Base-by-base conservation (phyloP, 2,113 vertebrate genomes). In the Galemys pyrenaicus region DNA sequence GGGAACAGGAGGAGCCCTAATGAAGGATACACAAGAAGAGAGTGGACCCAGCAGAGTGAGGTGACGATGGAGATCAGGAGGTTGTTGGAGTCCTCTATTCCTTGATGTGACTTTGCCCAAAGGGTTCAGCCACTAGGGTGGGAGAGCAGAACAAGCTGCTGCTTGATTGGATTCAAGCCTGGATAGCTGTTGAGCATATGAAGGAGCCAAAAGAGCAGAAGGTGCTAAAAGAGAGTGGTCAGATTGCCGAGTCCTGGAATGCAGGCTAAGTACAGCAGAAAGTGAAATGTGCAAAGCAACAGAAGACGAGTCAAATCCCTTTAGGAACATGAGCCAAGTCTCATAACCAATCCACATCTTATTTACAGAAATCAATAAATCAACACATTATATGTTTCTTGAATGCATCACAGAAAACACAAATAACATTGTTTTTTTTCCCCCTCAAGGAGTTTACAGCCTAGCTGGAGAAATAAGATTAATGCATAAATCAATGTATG, bases 311-410 rank as follows among this genome's bases (percentile, higher is more conserved):
- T 81, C 7, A 24, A 85, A 79, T 77, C 77, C 67, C 35, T 56
- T 85, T 28, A 92, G 85, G 32, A 90, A n/a, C 30, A 32, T n/a
- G 39, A 67, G 60, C 71, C 78, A 80, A 87, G 67, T 85, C 60
- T 93, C 80, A 60, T 5, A 74, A 39, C 74, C 56, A 93, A 78
- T 74, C 15, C 62, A 70, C 56, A 74, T 81, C 93, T 96, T 73
- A 70, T 64, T 87, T 93, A 92, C 35, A 90, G 37, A 87, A 94
- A 81, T 93, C 75, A 89, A 80, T 87, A 89, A 92, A 91, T 91
- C 67, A 75, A 88, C 67, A 91, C n/a, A 54, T 24, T 70, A 15
- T 54, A 86, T 65, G 37, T 65, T 87, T 92, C n/a, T 88, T 83
- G 20, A 87, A 12, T 80, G 5, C 65, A n/a, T 71, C 80, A 67